Percentiles rank a stretch among this genome's conserved stretches.
phyloP scores from a whole-genome alignment of 2,113 vertebrate species.

The Takifugu bimaculatus region DNA sequence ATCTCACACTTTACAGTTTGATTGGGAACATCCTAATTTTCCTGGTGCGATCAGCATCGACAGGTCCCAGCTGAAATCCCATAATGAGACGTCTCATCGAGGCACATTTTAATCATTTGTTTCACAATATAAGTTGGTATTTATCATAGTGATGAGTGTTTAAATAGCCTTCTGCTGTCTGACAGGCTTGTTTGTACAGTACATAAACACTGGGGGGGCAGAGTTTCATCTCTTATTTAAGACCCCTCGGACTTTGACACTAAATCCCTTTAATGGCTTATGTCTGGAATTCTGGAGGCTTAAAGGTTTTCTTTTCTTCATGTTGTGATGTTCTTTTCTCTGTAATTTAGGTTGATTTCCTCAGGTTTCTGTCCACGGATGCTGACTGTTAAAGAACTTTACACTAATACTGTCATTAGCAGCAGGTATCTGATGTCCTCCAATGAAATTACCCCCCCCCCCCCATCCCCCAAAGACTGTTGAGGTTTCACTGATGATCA shows the following conservation, averaged over 20 bases:
- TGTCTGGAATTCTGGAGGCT: slow-evolving; percentile 59
- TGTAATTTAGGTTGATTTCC: background rate
- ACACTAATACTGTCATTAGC: no score
- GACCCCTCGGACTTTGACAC: slow-evolving; percentile 62
- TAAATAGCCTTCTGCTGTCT: background rate
- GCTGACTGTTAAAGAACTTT: background rate
- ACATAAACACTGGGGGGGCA: slow-evolving; percentile 7
- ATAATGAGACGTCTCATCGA: no score
- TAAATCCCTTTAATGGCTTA: slow-evolving; percentile 67
- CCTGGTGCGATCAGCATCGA: background rate
- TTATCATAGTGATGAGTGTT: background rate
- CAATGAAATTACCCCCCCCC: no score
- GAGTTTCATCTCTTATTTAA: slow-evolving; percentile 44
- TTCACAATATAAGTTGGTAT: background rate
- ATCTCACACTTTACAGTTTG: no score
- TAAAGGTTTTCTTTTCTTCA: slow-evolving; percentile 10
- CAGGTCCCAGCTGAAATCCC: no score
- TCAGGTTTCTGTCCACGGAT: background rate
- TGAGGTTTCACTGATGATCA: no score
- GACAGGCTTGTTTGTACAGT: background rate
- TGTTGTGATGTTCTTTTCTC: background rate
- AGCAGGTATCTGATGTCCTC: no score
- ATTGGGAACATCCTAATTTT: background rate
- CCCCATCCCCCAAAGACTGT: no score
- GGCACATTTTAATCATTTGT: no score